These are phyloP conservation scores for Heteromormyrus szaboi DNA, from an alignment of 2,797 vertebrate genomes.

Conservation along the genomic window DNA sequence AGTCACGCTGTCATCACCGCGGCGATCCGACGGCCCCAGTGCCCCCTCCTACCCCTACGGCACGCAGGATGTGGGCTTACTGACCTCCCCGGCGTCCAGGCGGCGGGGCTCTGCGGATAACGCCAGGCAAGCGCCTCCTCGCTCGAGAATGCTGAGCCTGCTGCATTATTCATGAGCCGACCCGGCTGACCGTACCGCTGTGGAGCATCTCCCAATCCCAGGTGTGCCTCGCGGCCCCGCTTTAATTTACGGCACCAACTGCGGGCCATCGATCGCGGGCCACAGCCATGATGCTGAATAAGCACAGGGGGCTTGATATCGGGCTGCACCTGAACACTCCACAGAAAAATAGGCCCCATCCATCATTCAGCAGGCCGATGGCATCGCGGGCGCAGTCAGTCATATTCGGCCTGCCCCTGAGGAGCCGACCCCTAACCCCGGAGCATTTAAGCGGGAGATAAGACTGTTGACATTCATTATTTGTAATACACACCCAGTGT, in stretches of 20 bases:
- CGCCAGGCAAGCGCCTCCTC: constrained; percentile 38
- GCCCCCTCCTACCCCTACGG: not conserved
- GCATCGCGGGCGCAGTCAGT: not conserved
- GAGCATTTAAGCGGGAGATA: not conserved
- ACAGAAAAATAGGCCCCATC: constrained; percentile 54
- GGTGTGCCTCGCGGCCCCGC: constrained; percentile 60
- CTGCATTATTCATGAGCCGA: constrained; percentile 57
- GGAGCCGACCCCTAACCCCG: not conserved
- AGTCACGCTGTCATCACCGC: not conserved
- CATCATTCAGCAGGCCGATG: constrained; percentile 52
- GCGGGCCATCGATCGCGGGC: constrained; percentile 69
- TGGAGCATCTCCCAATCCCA: constrained; percentile 55
- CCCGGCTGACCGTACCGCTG: constrained; percentile 53
- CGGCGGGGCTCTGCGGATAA: constrained; percentile 33
- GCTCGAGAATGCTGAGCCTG: constrained; percentile 35
- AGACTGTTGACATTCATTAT: not conserved
- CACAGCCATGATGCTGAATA: constrained; percentile 66
- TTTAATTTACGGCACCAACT: constrained; percentile 61
- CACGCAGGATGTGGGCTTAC: constrained; percentile 10
- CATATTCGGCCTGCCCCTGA: not conserved
- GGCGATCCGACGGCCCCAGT: not conserved
- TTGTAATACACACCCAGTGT: not conserved
- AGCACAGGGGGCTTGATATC: constrained; percentile 59
- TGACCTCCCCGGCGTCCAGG: constrained; percentile 22
- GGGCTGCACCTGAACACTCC: constrained; percentile 52